Base-by-base conservation (phyloP, 2,888 invertebrate genomes). In the Perizoma affinitatum region DNA sequence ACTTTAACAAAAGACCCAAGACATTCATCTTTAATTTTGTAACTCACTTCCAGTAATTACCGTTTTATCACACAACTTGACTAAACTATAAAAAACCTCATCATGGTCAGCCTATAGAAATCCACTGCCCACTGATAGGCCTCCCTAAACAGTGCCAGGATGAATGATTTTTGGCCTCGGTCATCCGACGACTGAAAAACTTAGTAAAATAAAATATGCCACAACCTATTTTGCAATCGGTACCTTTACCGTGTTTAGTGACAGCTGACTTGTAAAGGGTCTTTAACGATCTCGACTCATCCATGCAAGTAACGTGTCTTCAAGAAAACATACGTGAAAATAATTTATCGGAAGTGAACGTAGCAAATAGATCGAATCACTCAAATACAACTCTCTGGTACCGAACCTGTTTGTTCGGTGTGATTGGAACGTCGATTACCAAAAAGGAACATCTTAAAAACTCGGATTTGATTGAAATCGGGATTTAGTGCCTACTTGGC, bases 391-490 rank as follows among this genome's bases (percentile, higher is more conserved):
- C 49, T 34, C 11, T 10, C 47, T 52, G 50, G 42, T 57, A 58
- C 45, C 50, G 0, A 38, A 7, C 7, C 54, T 61, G 50, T 61
- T 63, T 65, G 58, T 52, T 59, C 45, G 50, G 43, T 58, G 42
- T 9, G 53, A 66, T 63, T 50, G 60, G 48, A 63, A 66, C 60
- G 56, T 42, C 54, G 67, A 65, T 63, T 67, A 58, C 65, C 52
- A 54, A 61, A 63, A 66, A 66, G 68, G 68, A 68, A 61, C 61
- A 62, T 61, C 65, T 64, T 55, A 65, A 71, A 73, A 71, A 75
- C 75, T 73, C 62, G 71, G 75, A 75, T 82, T 80, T 80, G 76
- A 84, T 81, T 79, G 78, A 76, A 80, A 79, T 73, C 76, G 72
- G 71, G 70, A 72, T 75, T 72, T 66, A 70, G 70, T 69, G 66